Evolutionary conservation across 1,140 invertebrate species (phyloP).

Genomic region (Drosophila yakuba): DNA sequence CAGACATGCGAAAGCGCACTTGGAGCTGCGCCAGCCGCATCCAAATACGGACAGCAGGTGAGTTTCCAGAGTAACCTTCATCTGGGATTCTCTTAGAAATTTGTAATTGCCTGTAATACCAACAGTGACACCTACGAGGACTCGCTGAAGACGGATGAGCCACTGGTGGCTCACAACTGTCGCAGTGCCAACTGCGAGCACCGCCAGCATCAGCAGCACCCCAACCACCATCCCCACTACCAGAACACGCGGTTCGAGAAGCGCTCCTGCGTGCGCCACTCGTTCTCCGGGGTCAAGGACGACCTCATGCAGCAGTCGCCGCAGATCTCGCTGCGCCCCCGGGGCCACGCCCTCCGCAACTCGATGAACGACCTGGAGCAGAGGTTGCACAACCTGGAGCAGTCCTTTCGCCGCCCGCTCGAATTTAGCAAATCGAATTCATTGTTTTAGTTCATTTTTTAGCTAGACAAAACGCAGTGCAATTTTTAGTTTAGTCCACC

Average conservation of each 20-base stretch:
- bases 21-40: constrained; percentile 61
- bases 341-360: constrained; percentile 77
- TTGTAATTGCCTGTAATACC: neutral
- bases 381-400: constrained; percentile 79
- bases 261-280: constrained; percentile 76
- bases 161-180: constrained; percentile 70
- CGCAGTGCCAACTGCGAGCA: constrained; percentile 87
- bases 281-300: constrained; percentile 83
- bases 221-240: constrained; percentile 61
- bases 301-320: constrained; percentile 81
- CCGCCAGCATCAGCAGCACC: constrained; percentile 33
- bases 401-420: constrained; percentile 78
- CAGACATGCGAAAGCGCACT: constrained; percentile 71
- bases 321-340: constrained; percentile 72
- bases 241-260: constrained; percentile 82
- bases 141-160: constrained; percentile 86
- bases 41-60: constrained; percentile 71
- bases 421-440: constrained; percentile 80
- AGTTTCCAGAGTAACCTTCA: neutral
- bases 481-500: constrained; percentile 49
- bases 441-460: constrained; percentile 58
- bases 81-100: neutral
- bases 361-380: constrained; percentile 84
- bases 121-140: constrained; percentile 89
- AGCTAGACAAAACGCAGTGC: constrained; percentile 48